Conservation (phyloP, 2,888 invertebrate species). For the Sylvicola cinctus region DNA sequence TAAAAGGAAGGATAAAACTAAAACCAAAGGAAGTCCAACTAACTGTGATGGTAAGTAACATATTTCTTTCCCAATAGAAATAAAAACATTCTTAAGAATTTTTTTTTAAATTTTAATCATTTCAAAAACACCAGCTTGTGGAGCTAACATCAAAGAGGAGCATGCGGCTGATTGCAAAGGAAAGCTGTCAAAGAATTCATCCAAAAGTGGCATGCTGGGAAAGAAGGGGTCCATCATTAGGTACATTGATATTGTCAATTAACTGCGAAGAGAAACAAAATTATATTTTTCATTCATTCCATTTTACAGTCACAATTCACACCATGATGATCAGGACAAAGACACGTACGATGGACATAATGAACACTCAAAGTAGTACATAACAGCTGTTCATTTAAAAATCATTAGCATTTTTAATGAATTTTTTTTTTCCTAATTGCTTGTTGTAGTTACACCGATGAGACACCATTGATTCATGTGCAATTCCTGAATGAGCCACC, state of each 20-base stretch:
- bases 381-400: constrained; percentile 6
- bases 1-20: constrained; percentile 55
- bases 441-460: constrained; percentile 41
- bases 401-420: not conserved
- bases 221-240: no score
- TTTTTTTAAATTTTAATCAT: not conserved
- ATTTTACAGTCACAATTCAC: constrained; percentile 3
- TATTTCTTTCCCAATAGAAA: not conserved
- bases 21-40: constrained; percentile 20
- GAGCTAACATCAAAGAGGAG: constrained; percentile 75
- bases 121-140: constrained; percentile 40
- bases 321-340: constrained; percentile 14
- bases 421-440: not conserved
- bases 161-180: constrained; percentile 59
- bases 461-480: constrained; percentile 39
- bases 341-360: constrained; percentile 16
- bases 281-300: not conserved
- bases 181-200: constrained; percentile 11
- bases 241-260: no score
- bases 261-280: not conserved
- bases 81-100: not conserved
- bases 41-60: constrained; percentile 16
- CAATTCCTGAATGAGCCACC: constrained; percentile 55
- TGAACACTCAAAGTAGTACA: constrained; percentile 14
- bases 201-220: no score